phyloP scores from a whole-genome alignment of 2,888 invertebrate species.

The Idaea dimidiata region DNA sequence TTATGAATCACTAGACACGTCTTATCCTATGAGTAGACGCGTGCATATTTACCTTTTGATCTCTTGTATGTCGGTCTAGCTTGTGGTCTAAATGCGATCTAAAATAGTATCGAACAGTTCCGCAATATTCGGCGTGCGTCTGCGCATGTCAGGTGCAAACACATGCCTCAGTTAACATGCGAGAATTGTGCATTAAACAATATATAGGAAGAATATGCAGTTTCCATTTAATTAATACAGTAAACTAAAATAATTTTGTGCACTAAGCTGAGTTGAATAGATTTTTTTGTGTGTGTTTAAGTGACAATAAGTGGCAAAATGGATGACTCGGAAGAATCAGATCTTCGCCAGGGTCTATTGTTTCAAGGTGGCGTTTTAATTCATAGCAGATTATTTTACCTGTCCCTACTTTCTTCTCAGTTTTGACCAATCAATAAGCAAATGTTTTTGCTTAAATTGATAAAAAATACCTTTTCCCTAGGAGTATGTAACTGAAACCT shows the following conservation, averaged over 20 bases:
- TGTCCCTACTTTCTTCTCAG: neutral
- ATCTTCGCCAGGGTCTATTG: slow-evolving; percentile 7
- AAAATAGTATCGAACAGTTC: slow-evolving; percentile 72
- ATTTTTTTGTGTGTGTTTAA: slow-evolving; percentile 6
- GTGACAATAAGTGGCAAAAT: slow-evolving; percentile 6
- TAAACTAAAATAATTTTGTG: neutral
- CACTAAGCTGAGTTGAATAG: neutral
- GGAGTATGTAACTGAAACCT: neutral
- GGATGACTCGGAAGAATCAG: slow-evolving; percentile 10
- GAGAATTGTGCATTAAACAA: slow-evolving; percentile 27
- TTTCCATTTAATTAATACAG: neutral
- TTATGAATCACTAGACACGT: neutral
- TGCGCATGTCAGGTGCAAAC: slow-evolving; percentile 67
- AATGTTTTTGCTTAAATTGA: neutral
- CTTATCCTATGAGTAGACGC: slow-evolving; percentile 33
- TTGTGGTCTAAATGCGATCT: slow-evolving; percentile 70
- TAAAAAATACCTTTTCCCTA: neutral
- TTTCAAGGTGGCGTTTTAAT: neutral
- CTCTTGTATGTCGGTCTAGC: slow-evolving; percentile 64
- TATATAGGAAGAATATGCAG: slow-evolving; percentile 4
- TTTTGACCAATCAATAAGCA: neutral
- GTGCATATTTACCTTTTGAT: slow-evolving; percentile 66
- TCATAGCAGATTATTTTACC: neutral
- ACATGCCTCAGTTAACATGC: slow-evolving; percentile 42
- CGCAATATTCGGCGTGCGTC: slow-evolving; percentile 49